phyloP scores from a whole-genome alignment of 2,113 vertebrate species.

The Corynorhinus townsendii region DNA sequence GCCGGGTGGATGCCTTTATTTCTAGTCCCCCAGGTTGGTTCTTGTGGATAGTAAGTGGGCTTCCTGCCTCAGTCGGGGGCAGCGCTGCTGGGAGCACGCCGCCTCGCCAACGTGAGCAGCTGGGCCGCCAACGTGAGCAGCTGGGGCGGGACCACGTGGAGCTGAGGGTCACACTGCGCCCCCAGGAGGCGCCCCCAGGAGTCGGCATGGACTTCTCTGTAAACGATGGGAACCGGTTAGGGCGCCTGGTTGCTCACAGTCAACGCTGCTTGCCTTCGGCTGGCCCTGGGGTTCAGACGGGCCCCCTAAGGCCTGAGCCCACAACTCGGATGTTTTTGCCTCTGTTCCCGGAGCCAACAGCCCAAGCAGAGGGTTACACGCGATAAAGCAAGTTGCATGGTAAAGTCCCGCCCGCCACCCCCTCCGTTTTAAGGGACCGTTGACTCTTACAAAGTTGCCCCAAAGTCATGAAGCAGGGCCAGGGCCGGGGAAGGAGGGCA shows the following conservation, averaged over 20 bases:
- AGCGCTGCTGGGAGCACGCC: not conserved
- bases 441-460: not conserved
- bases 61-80: not conserved
- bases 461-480: not conserved
- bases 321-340: not conserved
- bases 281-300: not conserved
- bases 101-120: not conserved
- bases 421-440: not conserved
- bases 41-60: not conserved
- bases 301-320: not conserved
- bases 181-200: too few relatives aligned
- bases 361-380: not conserved
- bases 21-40: not conserved
- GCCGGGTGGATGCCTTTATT: not conserved
- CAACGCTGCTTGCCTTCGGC: not conserved
- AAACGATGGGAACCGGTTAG: not conserved
- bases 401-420: too few relatives aligned
- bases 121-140: too few relatives aligned
- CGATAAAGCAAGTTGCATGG: not conserved
- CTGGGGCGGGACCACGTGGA: conserved; percentile 37
- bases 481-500: rapidly evolving
- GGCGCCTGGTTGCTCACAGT: not conserved
- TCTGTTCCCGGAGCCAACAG: not conserved
- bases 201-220: not conserved
- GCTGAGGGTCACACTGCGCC: conserved; percentile 30